A percentile compares a stretch with the other conserved stretches of the same genome.
Evolutionary conservation across 2,888 invertebrate genomes (phyloP).

Genomic region (Ashinkailepas kermadecensis): DNA sequence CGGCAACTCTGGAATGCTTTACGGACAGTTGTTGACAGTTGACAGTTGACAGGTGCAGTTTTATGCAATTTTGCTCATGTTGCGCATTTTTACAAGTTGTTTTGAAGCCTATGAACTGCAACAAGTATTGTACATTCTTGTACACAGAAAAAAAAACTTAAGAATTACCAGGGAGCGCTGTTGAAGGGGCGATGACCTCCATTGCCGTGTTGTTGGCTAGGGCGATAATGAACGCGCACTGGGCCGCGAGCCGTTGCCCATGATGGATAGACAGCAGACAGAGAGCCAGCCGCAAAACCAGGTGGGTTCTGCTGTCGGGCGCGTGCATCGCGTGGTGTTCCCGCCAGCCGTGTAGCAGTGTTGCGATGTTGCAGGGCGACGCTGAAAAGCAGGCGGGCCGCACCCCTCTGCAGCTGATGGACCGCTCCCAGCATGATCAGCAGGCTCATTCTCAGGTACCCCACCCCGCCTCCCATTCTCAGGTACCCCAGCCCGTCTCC

Average conservation of each 20-base stretch:
- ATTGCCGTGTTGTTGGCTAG: conserved; percentile 36
- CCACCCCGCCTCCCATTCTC: not conserved
- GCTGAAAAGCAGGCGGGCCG: conserved; percentile 53
- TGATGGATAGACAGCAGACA: conserved; percentile 69
- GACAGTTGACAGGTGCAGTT: too few relatives aligned
- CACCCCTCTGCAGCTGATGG: conserved; percentile 56
- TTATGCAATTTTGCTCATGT: too few relatives aligned
- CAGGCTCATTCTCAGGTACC: conserved; percentile 56
- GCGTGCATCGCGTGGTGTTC: not conserved
- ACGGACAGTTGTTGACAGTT: too few relatives aligned
- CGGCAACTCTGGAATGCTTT: too few relatives aligned
- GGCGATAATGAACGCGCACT: conserved; percentile 61
- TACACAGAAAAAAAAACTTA: too few relatives aligned
- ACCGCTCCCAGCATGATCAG: conserved; percentile 50
- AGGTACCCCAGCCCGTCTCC: not conserved
- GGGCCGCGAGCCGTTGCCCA: conserved; percentile 64
- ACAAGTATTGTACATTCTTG: too few relatives aligned
- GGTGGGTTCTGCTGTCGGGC: conserved; percentile 23
- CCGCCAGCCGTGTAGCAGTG: not conserved
- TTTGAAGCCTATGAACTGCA: too few relatives aligned
- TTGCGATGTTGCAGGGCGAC: conserved; percentile 48
- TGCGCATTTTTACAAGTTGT: too few relatives aligned
- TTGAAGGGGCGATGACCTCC: conserved; percentile 9
- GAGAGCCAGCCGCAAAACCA: conserved; percentile 35
- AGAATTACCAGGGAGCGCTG: too few relatives aligned